A percentile compares a stretch with the other conserved stretches of the same genome.
phyloP scores from a whole-genome alignment of 2,888 invertebrate genomes.

The Drosophila monieri region DNA sequence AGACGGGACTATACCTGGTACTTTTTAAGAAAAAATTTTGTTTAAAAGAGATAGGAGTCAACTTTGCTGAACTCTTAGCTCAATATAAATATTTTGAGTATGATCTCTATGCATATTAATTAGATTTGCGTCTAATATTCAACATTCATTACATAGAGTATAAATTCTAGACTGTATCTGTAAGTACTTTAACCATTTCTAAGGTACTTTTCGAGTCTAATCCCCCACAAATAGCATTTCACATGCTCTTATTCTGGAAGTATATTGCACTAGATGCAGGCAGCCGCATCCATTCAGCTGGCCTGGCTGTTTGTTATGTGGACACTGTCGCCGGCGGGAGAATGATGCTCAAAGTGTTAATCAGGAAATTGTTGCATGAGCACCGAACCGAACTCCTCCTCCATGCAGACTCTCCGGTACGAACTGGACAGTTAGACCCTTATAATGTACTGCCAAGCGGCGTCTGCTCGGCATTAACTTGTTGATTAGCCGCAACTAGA shows the following conservation, averaged over 20 bases:
- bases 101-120: too few relatives aligned
- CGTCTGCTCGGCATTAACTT: conserved; percentile 46
- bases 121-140: too few relatives aligned
- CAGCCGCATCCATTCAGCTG: conserved; percentile 36
- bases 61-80: too few relatives aligned
- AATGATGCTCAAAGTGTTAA: conserved; percentile 82
- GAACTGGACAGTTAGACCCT: conserved; percentile 50
- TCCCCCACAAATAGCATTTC: neutral
- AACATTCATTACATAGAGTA: too few relatives aligned
- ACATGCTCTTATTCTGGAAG: conserved; percentile 9
- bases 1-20: conserved; percentile 23
- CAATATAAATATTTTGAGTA: too few relatives aligned
- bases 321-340: conserved; percentile 75
- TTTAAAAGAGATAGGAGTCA: too few relatives aligned
- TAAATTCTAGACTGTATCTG: too few relatives aligned
- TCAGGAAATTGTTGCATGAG: conserved; percentile 79
- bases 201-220: conserved; percentile 4
- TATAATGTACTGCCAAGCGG: conserved; percentile 49
- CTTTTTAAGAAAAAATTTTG: neutral
- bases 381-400: conserved; percentile 15
- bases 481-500: conserved; percentile 37
- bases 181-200: neutral
- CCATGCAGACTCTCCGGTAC: neutral
- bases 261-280: conserved; percentile 59
- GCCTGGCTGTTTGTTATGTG: conserved; percentile 69